Evolutionary conservation across 2,888 invertebrate species (phyloP).

Genomic region (Cheiracanthium punctorium): DNA sequence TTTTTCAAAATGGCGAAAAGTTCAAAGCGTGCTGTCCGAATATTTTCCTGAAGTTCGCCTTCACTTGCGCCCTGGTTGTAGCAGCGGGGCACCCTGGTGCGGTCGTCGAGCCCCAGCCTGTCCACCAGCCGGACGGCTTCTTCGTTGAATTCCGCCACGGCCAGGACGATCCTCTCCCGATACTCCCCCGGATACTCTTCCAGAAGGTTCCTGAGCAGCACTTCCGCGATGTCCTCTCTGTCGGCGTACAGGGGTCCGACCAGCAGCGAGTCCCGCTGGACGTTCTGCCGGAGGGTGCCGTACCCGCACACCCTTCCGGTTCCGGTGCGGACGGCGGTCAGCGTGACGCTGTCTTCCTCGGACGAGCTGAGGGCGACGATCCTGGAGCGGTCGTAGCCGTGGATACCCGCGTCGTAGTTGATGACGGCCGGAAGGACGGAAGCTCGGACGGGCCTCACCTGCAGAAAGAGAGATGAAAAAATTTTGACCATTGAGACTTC

Average conservation of each 20-base stretch:
- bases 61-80: constrained; percentile 56
- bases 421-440: constrained; percentile 48
- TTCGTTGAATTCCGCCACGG: constrained; percentile 70
- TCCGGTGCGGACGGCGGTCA: constrained; percentile 39
- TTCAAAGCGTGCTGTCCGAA: constrained; percentile 72
- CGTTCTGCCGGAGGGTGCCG: constrained; percentile 46
- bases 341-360: constrained; percentile 37
- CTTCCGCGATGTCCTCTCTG: constrained; percentile 37
- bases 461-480: no score
- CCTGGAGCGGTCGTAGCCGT: constrained; percentile 61
- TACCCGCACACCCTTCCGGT: constrained; percentile 54
- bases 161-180: constrained; percentile 48
- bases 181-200: constrained; percentile 44
- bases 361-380: constrained; percentile 39
- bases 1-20: constrained; percentile 70
- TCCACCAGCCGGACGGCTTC: constrained; percentile 65
- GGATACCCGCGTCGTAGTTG: constrained; percentile 58
- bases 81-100: constrained; percentile 69
- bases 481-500: no score
- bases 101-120: constrained; percentile 58
- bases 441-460: constrained; percentile 41
- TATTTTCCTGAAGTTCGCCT: constrained; percentile 67
- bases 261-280: constrained; percentile 36
- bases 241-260: constrained; percentile 64
- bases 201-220: constrained; percentile 21